phyloP scores from a whole-genome alignment of 1,140 invertebrate genomes.

The Oscheius sp. region DNA sequence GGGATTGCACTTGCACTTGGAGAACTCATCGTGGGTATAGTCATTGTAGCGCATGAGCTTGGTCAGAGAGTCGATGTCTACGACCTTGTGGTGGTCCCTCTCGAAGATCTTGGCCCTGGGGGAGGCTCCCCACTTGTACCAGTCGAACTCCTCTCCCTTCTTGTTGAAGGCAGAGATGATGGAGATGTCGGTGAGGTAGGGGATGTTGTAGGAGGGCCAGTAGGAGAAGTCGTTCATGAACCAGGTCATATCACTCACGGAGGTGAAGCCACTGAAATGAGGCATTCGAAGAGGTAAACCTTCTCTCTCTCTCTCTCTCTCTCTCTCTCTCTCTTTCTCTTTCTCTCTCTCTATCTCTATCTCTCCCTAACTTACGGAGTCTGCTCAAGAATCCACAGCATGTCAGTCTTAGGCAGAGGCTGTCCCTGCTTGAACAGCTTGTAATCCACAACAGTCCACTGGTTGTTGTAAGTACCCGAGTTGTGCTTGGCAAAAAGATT shows the following conservation, averaged over 20 bases:
- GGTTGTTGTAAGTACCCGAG: conserved; percentile 79
- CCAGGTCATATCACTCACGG: conserved; percentile 70
- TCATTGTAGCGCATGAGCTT: conserved; percentile 75
- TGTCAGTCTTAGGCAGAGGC: conserved; percentile 64
- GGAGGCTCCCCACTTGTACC: conserved; percentile 70
- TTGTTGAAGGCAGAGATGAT: conserved; percentile 65
- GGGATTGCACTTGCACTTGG: conserved; percentile 72
- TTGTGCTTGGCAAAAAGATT: conserved; percentile 68
- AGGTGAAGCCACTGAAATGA: conserved; percentile 61
- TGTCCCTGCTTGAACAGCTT: conserved; percentile 67
- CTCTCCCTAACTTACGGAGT: too few relatives aligned
- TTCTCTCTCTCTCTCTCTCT: conserved; percentile 62
- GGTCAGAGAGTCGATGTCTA: conserved; percentile 67
- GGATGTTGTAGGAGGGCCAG: conserved; percentile 77
- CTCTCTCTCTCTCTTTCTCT: conserved; percentile 63
- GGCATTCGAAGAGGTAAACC: too few relatives aligned
- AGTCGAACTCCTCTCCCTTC: conserved; percentile 63
- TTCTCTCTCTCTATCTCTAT: too few relatives aligned
- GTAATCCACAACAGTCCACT: conserved; percentile 82
- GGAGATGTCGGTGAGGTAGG: conserved; percentile 72
- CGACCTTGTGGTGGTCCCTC: conserved; percentile 67
- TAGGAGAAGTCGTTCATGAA: conserved; percentile 70
- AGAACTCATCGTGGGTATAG: conserved; percentile 71
- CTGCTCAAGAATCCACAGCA: conserved; percentile 80
- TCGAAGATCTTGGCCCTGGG: conserved; percentile 71